Evolutionary conservation across 2,113 vertebrate species (phyloP).

Genomic region (Crotophaga sulcirostris): DNA sequence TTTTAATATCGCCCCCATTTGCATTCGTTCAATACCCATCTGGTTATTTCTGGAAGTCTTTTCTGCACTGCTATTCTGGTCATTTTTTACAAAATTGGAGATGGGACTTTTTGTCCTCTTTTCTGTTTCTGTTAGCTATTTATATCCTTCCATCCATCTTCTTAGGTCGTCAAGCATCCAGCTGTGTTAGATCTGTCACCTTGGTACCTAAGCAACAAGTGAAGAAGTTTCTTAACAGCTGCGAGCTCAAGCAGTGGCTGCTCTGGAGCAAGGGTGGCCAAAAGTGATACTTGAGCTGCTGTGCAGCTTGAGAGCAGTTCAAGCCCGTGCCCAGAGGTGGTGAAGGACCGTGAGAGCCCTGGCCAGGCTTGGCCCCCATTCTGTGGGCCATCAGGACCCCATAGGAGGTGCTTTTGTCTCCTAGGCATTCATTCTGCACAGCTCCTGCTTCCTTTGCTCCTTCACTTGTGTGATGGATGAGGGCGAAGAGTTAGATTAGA

Average conservation of each 20-base stretch:
- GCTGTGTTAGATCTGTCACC: conserved; percentile 32
- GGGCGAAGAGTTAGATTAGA: too few relatives aligned
- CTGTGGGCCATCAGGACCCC: background rate
- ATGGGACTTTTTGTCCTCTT: conserved; percentile 42
- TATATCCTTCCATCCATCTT: conserved; percentile 45
- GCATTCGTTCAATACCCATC: background rate
- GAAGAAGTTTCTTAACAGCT: background rate
- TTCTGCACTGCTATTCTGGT: conserved; percentile 13
- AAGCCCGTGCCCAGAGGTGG: background rate
- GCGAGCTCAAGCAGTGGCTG: background rate
- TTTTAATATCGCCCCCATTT: background rate
- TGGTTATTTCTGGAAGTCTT: conserved; percentile 43
- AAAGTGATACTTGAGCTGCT: background rate
- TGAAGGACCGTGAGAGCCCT: background rate
- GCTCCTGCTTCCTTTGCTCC: background rate
- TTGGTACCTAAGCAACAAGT: conserved; percentile 39
- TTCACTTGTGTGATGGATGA: background rate
- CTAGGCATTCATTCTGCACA: background rate
- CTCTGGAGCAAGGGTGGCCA: background rate
- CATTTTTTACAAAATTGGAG: background rate
- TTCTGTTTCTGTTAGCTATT: conserved; percentile 30
- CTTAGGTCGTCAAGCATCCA: conserved; percentile 18
- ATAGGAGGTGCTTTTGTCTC: background rate
- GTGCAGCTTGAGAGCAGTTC: background rate
- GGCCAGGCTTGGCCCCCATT: background rate